Conservation (phyloP, 2,888 invertebrate genomes). For the Lacanobia wlatinum region DNA sequence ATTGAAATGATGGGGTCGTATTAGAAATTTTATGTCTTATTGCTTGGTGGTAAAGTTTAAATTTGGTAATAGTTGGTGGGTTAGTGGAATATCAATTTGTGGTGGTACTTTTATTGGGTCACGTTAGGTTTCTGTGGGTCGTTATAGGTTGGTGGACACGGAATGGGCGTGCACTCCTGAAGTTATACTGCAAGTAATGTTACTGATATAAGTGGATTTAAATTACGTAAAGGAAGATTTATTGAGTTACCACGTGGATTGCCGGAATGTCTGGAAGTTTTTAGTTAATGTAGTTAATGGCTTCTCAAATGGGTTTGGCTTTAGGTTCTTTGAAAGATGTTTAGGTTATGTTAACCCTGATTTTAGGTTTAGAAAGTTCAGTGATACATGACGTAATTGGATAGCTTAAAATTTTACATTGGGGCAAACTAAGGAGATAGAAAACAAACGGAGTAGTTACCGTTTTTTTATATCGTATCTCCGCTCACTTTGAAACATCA, state of each 20-base stretch:
- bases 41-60: conserved; percentile 48
- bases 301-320: background rate
- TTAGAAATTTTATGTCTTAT: conserved; percentile 52
- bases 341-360: background rate
- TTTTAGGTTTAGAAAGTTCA: background rate
- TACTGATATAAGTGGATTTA: conserved; percentile 70
- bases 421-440: too few relatives aligned
- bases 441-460: too few relatives aligned
- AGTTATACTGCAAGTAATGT: conserved; percentile 79
- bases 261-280: conserved; percentile 24
- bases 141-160: conserved; percentile 79
- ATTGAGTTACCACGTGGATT: conserved; percentile 44
- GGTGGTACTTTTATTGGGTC: conserved; percentile 73
- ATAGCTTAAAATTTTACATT: too few relatives aligned
- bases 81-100: conserved; percentile 62
- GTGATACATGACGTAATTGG: too few relatives aligned
- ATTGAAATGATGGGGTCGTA: conserved; percentile 37
- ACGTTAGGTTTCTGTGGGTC: conserved; percentile 71
- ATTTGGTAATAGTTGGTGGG: conserved; percentile 42
- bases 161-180: conserved; percentile 79
- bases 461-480: too few relatives aligned
- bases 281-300: conserved; percentile 26
- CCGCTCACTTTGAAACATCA: too few relatives aligned
- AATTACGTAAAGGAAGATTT: conserved; percentile 68
- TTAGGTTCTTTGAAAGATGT: background rate